Percentiles rank a stretch among this genome's conserved stretches.
Evolutionary conservation across 2,113 vertebrate genomes (phyloP).

Genomic region (Tyrannus savana): DNA sequence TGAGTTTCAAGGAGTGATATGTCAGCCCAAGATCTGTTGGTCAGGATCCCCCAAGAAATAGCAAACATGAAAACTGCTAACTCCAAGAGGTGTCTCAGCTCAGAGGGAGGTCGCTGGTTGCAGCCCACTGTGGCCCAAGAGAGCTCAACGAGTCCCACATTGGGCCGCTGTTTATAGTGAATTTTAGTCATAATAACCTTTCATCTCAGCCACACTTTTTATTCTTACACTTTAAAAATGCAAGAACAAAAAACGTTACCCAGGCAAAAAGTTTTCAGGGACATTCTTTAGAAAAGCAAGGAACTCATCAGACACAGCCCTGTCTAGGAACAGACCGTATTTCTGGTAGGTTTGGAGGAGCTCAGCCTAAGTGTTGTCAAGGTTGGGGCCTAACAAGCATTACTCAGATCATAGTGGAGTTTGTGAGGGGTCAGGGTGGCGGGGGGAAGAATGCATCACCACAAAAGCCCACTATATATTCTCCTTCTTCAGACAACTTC

Average conservation of each 20-base stretch:
- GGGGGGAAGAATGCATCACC: neutral
- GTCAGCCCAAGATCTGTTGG: neutral
- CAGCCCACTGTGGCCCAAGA: neutral
- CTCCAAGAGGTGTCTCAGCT: neutral
- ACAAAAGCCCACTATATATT: neutral
- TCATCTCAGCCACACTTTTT: neutral
- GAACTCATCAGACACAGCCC: neutral
- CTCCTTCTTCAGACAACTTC: neutral
- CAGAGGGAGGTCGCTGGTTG: neutral
- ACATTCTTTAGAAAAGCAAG: neutral
- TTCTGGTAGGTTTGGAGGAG: neutral
- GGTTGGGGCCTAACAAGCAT: neutral
- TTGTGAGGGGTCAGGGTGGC: too few species aligned
- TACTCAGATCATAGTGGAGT: neutral
- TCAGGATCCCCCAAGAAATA: neutral
- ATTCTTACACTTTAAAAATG: neutral
- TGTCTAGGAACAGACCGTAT: neutral
- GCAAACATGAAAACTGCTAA: neutral
- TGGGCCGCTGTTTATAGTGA: neutral
- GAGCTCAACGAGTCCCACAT: neutral
- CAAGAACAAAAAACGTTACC: neutral
- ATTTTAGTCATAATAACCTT: neutral
- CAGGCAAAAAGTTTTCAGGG: neutral
- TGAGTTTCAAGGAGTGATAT: neutral
- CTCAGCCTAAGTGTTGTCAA: neutral